Evolutionary conservation across 2,113 vertebrate species (phyloP), one percentile per base, ranked within the genome.

Genomic region (Percopsis transmontana): DNA sequence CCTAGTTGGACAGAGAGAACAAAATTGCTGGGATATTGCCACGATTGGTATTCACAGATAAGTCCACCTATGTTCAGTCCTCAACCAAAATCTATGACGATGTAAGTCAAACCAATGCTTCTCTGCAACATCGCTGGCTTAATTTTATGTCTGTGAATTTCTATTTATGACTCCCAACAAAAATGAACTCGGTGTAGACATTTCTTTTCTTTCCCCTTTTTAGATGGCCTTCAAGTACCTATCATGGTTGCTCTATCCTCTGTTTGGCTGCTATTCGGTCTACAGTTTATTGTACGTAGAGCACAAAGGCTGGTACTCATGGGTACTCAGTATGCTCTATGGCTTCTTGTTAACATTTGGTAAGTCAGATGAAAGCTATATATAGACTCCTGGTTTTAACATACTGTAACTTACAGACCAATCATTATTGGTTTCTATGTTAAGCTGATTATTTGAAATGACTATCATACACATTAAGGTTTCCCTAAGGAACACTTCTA

Each of bases 301-400:
- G 85, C 96, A 98, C 92, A 98, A 98, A 91, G 94, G 96, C 90
- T 98, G 96, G 96, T 98, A 98, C 89, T 98, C 96, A 0, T 98
- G 94, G 94, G 93, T 98, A 69, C 94, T 98, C 68, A 90, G 96
- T 85, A 98, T 98, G 96, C 93, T 98, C 64, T 98, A 98, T 2
- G 96, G 96, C 70, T 98, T 98, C 91, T 92, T 98, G 88, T 92
- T 98, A 87, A 97, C 96, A 11, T 97, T 97, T 0, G 95, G 95
- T 97, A 84, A 93, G 94, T 82, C 3, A 18, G 0, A 62, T 58
- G n/a, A 9, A 16, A 55, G 13, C 6, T 24, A 21, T 52, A 13
- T 23, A 6, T 19, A 5, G 42, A 45, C 19, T 47, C 13, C 24
- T 40, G 3, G 12, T 41, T 24, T 42, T 18, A 6, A 56, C n/a